Evolutionary conservation across 1,140 invertebrate species (phyloP).

Genomic region (Eurosta solidaginis): DNA sequence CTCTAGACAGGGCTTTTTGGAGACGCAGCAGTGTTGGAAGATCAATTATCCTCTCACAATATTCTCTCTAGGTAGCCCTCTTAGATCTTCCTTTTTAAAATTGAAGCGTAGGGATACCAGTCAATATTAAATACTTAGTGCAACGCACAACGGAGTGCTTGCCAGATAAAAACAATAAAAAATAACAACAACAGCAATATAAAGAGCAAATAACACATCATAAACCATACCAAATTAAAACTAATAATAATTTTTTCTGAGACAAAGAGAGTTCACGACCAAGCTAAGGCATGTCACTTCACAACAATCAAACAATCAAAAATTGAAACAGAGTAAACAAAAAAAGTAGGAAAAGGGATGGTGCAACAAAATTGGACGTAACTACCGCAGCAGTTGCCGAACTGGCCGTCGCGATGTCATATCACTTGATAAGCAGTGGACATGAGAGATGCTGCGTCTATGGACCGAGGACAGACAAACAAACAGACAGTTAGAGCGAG

Average conservation of each 20-base stretch:
- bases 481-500: not conserved
- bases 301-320: not conserved
- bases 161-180: too few relatives aligned
- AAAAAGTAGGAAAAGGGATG: not conserved
- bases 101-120: too few relatives aligned
- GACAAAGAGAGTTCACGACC: not conserved
- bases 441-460: not conserved
- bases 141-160: too few relatives aligned
- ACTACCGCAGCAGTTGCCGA: too few relatives aligned
- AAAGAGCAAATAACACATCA: too few relatives aligned
- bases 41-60: too few relatives aligned
- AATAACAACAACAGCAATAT: too few relatives aligned
- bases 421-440: not conserved
- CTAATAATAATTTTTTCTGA: not conserved
- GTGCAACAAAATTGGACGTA: not conserved
- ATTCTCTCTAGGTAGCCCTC: too few relatives aligned
- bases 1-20: too few relatives aligned
- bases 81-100: too few relatives aligned
- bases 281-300: not conserved
- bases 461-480: not conserved
- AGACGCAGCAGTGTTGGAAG: too few relatives aligned
- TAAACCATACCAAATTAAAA: not conserved
- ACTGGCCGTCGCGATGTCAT: not conserved
- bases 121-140: too few relatives aligned
- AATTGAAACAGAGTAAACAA: not conserved